Conservation (phyloP, 2,888 invertebrate species). For the Auanema sp. region DNA sequence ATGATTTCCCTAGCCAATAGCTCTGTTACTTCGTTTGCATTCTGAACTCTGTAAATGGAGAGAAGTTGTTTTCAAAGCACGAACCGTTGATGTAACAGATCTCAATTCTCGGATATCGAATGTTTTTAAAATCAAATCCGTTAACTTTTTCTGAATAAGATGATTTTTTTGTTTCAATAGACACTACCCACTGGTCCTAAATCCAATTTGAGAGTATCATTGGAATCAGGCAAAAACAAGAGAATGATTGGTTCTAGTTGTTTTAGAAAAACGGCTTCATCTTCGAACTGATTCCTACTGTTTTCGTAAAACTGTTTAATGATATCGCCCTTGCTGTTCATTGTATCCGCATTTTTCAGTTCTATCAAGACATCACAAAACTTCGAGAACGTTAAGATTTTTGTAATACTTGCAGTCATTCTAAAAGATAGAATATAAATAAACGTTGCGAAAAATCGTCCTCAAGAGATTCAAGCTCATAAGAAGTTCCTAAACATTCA, state of each 20-base stretch:
- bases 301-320: too few species aligned
- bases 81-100: background rate
- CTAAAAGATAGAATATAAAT: too few species aligned
- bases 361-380: too few species aligned
- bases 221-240: constrained; percentile 84
- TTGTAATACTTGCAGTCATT: too few species aligned
- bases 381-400: too few species aligned
- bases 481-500: too few species aligned
- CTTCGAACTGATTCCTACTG: too few species aligned
- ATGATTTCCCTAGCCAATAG: too few species aligned
- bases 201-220: constrained; percentile 27
- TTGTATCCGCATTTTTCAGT: too few species aligned
- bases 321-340: too few species aligned
- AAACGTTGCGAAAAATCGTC: too few species aligned
- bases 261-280: background rate
- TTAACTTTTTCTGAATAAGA: constrained; percentile 11
- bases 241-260: constrained; percentile 20
- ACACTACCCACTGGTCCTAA: constrained; percentile 22
- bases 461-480: too few species aligned
- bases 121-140: constrained; percentile 11
- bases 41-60: background rate
- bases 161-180: background rate
- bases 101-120: constrained; percentile 9
- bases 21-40: constrained; percentile 1
- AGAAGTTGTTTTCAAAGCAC: background rate